These are phyloP conservation scores for Paragorgia papillata DNA, from an alignment of 92 coral and sea anemone genomes.

Conservation along the genomic window DNA sequence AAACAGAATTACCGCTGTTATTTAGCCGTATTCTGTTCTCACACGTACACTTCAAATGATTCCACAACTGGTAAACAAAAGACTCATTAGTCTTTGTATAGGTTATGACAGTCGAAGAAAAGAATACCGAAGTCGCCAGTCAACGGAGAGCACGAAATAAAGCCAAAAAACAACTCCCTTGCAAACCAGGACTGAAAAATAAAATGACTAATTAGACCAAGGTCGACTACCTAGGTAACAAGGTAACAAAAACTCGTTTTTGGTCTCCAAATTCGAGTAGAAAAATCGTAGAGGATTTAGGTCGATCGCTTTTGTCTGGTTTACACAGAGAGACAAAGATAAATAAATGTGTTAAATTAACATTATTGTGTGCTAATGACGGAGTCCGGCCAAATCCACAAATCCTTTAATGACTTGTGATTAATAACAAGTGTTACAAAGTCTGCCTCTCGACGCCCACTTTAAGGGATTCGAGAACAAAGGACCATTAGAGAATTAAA, in stretches of 20 bases:
- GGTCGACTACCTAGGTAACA: no score
- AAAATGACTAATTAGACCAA: no score
- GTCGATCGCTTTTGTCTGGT: constrained; percentile 15
- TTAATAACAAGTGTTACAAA: constrained; percentile 33
- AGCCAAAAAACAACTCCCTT: not conserved
- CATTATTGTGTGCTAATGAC: constrained; percentile 34
- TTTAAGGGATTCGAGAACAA: constrained; percentile 38
- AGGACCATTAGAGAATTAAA: constrained; percentile 42
- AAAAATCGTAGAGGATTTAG: constrained; percentile 1
- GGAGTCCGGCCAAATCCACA: constrained; percentile 3
- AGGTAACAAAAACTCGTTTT: no score
- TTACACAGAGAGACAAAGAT: constrained; percentile 31
- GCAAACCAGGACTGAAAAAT: no score
- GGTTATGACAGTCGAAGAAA: not conserved
- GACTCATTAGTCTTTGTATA: constrained; percentile 34
- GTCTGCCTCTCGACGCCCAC: constrained; percentile 37
- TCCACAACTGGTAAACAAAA: constrained; percentile 35
- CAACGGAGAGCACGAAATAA: not conserved
- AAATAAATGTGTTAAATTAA: constrained; percentile 36
- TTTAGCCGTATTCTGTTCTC: constrained; percentile 15
- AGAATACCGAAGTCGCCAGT: not conserved
- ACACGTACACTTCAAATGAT: constrained; percentile 18
- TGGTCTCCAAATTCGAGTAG: not conserved
- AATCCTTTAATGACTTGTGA: constrained; percentile 40
- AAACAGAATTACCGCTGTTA: not conserved